A percentile compares a stretch with the other conserved stretches of the same genome.
phyloP scores from a whole-genome alignment of 1,140 invertebrate genomes.

The Cherax destructor region DNA sequence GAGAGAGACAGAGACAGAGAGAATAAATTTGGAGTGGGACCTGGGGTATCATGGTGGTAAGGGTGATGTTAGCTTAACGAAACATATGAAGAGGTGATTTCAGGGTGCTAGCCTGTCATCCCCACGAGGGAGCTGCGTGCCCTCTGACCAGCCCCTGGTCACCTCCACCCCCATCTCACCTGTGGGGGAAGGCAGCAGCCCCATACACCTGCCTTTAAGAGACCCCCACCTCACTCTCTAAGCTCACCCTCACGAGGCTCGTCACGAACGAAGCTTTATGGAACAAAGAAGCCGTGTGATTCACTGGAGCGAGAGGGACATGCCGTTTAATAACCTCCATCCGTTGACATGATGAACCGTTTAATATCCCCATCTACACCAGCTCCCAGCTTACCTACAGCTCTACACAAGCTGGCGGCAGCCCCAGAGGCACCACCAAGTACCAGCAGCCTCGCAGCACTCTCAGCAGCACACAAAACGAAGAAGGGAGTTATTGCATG shows the following conservation, averaged over 20 bases:
- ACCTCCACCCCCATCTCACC: not conserved
- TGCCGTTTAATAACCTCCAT: conserved; percentile 16
- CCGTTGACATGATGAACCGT: conserved; percentile 8
- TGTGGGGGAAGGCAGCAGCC: not conserved
- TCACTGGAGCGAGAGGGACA: conserved; percentile 1
- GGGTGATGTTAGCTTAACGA: not conserved
- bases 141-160: too few relatives aligned
- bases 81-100: not conserved
- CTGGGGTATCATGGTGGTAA: not conserved
- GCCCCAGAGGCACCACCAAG: not conserved
- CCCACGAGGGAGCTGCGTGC: too few relatives aligned
- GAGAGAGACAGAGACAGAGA: too few relatives aligned
- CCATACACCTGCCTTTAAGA: not conserved
- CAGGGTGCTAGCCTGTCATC: not conserved
- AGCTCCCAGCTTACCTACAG: not conserved
- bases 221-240: not conserved
- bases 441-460: not conserved
- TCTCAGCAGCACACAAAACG: not conserved
- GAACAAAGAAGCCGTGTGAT: conserved; percentile 7
- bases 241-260: not conserved
- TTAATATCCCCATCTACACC: not conserved
- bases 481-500: not conserved
- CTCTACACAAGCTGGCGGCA: not conserved
- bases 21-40: not conserved
- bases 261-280: not conserved